Conservation (phyloP, 2,888 invertebrate genomes). For the Lamellibrachia satsuma region DNA sequence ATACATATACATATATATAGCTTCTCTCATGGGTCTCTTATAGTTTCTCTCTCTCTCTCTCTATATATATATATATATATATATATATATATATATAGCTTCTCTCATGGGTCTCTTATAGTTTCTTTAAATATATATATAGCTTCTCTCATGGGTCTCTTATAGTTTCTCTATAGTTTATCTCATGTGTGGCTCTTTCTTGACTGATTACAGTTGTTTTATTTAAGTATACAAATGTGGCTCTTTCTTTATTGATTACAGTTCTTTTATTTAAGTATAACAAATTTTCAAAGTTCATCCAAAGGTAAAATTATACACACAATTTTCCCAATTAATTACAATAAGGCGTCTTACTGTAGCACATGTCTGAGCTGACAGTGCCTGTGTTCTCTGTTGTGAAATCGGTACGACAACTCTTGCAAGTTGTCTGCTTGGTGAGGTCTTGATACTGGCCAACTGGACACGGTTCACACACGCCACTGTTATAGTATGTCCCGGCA, state of each 20-base stretch:
- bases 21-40: not conserved
- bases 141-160: no score
- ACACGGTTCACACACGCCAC: not conserved
- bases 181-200: no score
- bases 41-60: not conserved
- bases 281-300: no score
- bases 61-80: not conserved
- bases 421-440: not conserved
- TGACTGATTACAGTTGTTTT: no score
- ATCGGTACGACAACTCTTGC: not conserved
- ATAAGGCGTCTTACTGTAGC: not conserved
- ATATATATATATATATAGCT: no score
- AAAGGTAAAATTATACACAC: no score
- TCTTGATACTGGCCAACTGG: conserved; percentile 17
- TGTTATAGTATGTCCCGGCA: not conserved
- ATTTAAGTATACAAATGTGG: no score
- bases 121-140: no score
- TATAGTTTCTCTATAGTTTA: no score
- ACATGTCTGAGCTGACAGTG: not conserved
- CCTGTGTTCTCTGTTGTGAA: not conserved
- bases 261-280: no score
- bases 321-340: no score
- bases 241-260: no score
- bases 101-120: not conserved
- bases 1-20: not conserved